Conservation (phyloP, 2,888 invertebrate species). For the Pachycephus smyrnensis region DNA sequence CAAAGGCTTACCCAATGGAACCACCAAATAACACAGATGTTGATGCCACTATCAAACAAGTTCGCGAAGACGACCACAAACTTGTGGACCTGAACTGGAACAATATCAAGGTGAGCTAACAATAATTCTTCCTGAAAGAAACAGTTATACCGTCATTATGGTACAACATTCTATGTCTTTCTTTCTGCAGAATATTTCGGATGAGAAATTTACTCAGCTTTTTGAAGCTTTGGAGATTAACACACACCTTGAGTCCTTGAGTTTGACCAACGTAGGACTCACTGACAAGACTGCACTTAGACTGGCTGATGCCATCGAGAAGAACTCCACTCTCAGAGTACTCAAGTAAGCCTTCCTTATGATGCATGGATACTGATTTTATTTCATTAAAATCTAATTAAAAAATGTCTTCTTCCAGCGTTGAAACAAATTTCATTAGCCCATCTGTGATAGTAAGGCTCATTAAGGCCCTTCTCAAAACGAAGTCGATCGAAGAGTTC, state of each 20-base stretch:
- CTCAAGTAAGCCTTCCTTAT: constrained; percentile 72
- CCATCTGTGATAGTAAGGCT: constrained; percentile 89
- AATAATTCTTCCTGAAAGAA: constrained; percentile 10
- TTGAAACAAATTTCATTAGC: constrained; percentile 97
- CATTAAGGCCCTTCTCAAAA: constrained; percentile 86
- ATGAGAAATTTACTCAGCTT: constrained; percentile 92
- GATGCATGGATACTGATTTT: not conserved
- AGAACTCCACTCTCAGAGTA: constrained; percentile 83
- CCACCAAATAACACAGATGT: constrained; percentile 97
- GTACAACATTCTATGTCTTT: constrained; percentile 4
- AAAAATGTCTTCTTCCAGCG: constrained; percentile 66
- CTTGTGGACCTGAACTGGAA: constrained; percentile 97
- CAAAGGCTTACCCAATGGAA: constrained; percentile 92
- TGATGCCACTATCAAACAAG: constrained; percentile 90
- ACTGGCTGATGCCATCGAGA: constrained; percentile 85
- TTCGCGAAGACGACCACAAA: constrained; percentile 89
- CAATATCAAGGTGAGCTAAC: constrained; percentile 90
- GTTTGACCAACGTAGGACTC: constrained; percentile 93
- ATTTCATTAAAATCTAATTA: constrained; percentile 4
- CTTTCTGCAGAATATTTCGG: constrained; percentile 88
- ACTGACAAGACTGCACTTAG: constrained; percentile 88
- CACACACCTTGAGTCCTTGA: constrained; percentile 90
- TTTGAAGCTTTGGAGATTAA: constrained; percentile 90
- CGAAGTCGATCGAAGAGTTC: constrained; percentile 92
- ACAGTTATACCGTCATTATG: not conserved